Base-by-base conservation (phyloP, 2,797 vertebrate genomes). In the Taeniopygia guttata region DNA sequence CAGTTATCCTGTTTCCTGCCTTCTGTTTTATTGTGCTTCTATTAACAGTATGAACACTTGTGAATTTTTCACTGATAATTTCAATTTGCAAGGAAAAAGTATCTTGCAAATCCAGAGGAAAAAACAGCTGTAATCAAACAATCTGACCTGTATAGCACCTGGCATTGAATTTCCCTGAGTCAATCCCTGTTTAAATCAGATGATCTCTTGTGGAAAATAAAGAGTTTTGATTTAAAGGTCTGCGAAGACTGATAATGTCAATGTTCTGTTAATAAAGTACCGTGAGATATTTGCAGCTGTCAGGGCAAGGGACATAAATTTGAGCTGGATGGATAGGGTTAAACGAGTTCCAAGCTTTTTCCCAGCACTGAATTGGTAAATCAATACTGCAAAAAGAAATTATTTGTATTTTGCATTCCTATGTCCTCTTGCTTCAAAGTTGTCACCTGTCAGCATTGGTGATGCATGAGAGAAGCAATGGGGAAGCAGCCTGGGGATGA, bases 1-100 rank as follows among this genome's bases (percentile, higher is more conserved):
- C 92, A 94, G 83, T 81, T 95, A 80, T 43, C 73, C 81, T 90
- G 74, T 74, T 96, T 93, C 86, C 86, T 95, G 86, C 90, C 87
- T 90, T 95, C 89, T 96, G 81, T 76, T 93, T 84, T 84, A 82
- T 80, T 95, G 74, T 95, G 51, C 62, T 69, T 89, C 89, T 82
- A 63, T 90, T 82, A 87, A 76, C 79, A 90, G 18, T 32, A 49
- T 49, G 75, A 89, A 58, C 5, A 2, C 55, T 89, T 84, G 55
- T 25, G 20, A 26, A 27, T 14, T 84, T 90, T 89, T 82, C 6
- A 1, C 45, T 70, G 36, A 55, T 76, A 55, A 51, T 81, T 92
- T 62, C 74, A 79, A 60, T 67, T 84, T 76, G 23, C 43, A 59
- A 69, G 89, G 34, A 64, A 90, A 60, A 54, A 81, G 46, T 5